These are phyloP conservation scores for Cheilosia soror DNA, from an alignment of 2,888 invertebrate species.

Conservation along the genomic window DNA sequence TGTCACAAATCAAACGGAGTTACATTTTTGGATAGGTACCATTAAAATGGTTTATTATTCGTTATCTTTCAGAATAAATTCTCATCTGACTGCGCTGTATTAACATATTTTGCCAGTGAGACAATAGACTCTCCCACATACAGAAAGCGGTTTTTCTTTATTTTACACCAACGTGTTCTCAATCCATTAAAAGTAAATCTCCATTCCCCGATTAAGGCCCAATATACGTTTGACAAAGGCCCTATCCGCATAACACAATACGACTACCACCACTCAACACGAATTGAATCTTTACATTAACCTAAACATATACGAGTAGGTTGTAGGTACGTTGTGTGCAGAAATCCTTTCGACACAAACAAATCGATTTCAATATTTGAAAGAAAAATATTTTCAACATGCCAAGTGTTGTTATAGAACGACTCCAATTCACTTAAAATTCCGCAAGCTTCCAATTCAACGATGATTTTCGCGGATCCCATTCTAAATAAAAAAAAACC, in stretches of 20 bases:
- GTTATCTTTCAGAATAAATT: no score
- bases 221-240: background rate
- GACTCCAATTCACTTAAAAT: conserved; percentile 69
- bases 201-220: background rate
- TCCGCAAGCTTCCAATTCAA: conserved; percentile 38
- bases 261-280: conserved; percentile 5
- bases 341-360: conserved; percentile 18
- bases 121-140: no score
- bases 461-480: conserved; percentile 39
- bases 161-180: background rate
- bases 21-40: no score
- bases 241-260: background rate
- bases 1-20: no score
- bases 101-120: no score
- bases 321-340: background rate
- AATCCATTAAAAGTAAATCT: background rate
- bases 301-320: background rate
- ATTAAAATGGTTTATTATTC: no score
- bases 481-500: conserved; percentile 10
- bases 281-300: conserved; percentile 5
- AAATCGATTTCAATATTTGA: conserved; percentile 20
- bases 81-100: no score
- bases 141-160: no score
- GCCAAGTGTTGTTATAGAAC: background rate
- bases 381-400: conserved; percentile 3